Conservation (phyloP, 2,113 vertebrate species). For the Leiothrix lutea region DNA sequence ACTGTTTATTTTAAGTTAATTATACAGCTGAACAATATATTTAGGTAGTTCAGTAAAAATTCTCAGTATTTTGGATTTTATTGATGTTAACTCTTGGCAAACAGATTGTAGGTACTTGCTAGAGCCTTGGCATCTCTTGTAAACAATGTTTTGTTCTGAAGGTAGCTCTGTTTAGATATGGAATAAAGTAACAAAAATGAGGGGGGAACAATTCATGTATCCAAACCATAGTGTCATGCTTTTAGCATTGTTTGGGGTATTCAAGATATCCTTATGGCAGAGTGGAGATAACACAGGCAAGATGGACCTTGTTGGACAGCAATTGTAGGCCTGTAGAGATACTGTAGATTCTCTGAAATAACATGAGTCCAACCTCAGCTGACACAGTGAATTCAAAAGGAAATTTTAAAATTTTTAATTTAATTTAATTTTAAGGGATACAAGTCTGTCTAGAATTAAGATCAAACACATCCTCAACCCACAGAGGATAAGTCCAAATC, state of each 20-base stretch:
- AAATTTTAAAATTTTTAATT: background rate
- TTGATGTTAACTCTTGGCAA: background rate
- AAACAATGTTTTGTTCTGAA: background rate
- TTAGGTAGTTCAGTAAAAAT: background rate
- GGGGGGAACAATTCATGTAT: background rate
- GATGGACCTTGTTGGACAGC: background rate
- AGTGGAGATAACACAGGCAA: background rate
- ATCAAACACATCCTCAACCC: background rate
- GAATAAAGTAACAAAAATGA: background rate
- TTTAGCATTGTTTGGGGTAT: background rate
- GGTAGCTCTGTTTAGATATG: background rate
- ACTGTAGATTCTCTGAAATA: background rate
- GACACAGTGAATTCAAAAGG: background rate
- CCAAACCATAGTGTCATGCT: background rate
- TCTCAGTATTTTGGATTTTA: background rate
- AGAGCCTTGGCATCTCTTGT: background rate
- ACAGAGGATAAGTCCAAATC: background rate
- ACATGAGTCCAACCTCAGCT: background rate
- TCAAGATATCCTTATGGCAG: background rate
- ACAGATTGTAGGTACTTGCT: background rate
- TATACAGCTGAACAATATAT: background rate
- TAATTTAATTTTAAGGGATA: background rate
- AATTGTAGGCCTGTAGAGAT: background rate
- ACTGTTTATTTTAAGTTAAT: background rate
- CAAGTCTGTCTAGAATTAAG: background rate